Base-by-base conservation (phyloP, 2,113 vertebrate genomes). In the Sinocyclocheilus anshuiensis region DNA sequence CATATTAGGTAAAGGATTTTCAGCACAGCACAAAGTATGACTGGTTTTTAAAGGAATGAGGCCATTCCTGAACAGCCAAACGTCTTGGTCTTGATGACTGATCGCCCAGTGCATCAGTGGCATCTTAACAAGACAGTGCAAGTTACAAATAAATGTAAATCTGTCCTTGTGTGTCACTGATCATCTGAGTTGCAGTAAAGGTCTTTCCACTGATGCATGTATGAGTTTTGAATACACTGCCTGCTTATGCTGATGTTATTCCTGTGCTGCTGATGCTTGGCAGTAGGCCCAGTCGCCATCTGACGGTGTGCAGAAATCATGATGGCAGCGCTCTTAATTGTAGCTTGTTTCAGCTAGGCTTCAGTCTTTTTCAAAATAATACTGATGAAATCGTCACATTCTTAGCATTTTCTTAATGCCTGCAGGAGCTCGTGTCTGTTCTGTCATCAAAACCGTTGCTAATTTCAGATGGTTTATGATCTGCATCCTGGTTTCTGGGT, bases 191-290 rank as follows among this genome's bases (percentile, higher is more conserved):
- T 26, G 59, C 39, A 18, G 12, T 63, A 63, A 80, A 42, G 36
- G 11, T 63, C 29, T 39, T 9, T 59, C 53, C 20, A 79, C 29
- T 59, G 53, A 15, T 76, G 42, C n/a, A 24, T 29, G 63, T 45
- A 61, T 10, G 55, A 61, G 55, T 79, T 61, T 79, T 79, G 24
- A 82, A 83, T 24, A n/a, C 39, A 57, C 29, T 18, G 65, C 74
- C 39, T 71, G 57, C 15, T 53, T 72, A 82, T 75, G 57, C 26
- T 82, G 29, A 75, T 48, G 65, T 67, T 36, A 24, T 77, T 87
- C 26, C 77, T 86, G 61, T 77, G 55, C 48, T 71, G 63, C 72
- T 36, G 53, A 55, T 45, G 55, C 50, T 86, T 86, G 83, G 78
- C 84, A 20, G 20, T 59, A 36, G 57, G 61, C 79, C 84, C 65